These are phyloP conservation scores for Porites australiensis DNA, from an alignment of 64 coral and sea anemone genomes.

Conservation along the genomic window DNA sequence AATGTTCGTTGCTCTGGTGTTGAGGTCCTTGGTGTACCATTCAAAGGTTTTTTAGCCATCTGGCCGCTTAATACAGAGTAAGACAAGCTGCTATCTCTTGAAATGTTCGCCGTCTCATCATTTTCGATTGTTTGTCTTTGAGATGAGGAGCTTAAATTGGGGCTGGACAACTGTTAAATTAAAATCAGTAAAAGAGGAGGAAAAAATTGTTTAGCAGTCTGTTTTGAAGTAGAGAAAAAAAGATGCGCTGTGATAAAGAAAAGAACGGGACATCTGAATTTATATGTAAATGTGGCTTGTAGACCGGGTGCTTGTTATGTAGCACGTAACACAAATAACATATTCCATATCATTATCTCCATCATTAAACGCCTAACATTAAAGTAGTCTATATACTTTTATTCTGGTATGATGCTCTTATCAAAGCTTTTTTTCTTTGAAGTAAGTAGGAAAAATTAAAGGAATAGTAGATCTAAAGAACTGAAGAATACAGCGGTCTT, in stretches of 20 bases:
- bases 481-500: neutral
- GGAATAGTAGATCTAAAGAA: neutral
- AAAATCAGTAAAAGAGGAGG: neutral
- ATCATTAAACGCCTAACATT: too few relatives aligned
- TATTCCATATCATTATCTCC: too few relatives aligned
- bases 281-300: neutral
- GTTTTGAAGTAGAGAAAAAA: too few relatives aligned
- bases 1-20: neutral
- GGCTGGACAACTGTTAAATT: neutral
- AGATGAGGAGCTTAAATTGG: neutral
- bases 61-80: neutral
- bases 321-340: neutral
- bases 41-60: neutral
- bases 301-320: neutral
- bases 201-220: neutral
- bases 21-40: constrained; percentile 17
- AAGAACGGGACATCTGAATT: neutral
- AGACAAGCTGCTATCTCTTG: neutral
- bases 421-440: neutral
- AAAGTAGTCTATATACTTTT: too few relatives aligned
- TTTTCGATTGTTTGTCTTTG: neutral
- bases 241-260: too few relatives aligned
- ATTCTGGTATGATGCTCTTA: too few relatives aligned
- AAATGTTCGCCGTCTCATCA: neutral
- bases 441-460: neutral